These are phyloP conservation scores for Rhinolophus sinicus DNA, from an alignment of 2,113 vertebrate species.

Conservation along the genomic window DNA sequence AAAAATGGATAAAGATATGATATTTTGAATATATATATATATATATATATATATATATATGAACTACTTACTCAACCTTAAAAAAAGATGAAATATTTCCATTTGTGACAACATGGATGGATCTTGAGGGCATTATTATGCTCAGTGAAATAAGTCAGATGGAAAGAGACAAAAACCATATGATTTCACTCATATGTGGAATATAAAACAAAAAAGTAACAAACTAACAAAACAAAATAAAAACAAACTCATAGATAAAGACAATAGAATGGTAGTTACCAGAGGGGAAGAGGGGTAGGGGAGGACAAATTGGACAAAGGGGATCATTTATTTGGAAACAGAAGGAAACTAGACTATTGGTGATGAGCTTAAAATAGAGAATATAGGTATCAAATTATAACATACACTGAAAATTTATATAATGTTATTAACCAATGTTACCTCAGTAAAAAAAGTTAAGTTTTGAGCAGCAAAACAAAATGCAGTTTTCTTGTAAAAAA, in stretches of 20 bases:
- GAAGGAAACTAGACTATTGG: not conserved
- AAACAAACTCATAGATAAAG: not conserved
- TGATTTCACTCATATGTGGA: not conserved
- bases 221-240: not conserved
- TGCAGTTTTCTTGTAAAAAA: not conserved
- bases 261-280: not conserved
- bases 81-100: not conserved
- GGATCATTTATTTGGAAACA: not conserved
- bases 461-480: conserved; percentile 6
- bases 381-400: not conserved
- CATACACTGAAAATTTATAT: not conserved
- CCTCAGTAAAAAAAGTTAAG: not conserved
- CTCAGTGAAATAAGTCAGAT: not conserved
- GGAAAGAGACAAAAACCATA: not conserved
- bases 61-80: not conserved
- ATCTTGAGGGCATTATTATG: not conserved
- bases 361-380: not conserved
- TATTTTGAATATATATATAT: not conserved
- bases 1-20: not conserved
- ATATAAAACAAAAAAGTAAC: not conserved
- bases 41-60: not conserved
- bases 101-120: not conserved
- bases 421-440: not conserved
- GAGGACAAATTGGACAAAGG: not conserved
- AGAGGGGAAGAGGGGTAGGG: not conserved